A percentile compares a stretch with the other conserved stretches of the same genome.
Evolutionary conservation across 1,140 invertebrate genomes (phyloP).

Genomic region (Ctenoplectra terminalis): DNA sequence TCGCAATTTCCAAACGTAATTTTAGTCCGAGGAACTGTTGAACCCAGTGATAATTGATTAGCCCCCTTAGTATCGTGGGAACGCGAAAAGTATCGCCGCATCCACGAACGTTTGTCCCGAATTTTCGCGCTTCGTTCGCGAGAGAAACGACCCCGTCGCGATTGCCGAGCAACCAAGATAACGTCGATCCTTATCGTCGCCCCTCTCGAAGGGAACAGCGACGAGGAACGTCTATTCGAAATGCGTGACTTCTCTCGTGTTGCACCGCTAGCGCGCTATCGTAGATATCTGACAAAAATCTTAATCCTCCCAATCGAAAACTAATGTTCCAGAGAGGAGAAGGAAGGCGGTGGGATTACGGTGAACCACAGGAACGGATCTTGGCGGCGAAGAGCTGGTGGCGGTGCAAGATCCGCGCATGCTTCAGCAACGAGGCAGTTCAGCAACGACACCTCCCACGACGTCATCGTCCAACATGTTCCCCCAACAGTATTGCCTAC

Average conservation of each 20-base stretch:
- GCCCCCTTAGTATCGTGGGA: conserved; percentile 16
- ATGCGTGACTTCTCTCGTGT: neutral
- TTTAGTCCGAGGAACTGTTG: neutral
- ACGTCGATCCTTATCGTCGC: no score
- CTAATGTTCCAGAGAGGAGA: conserved; percentile 46
- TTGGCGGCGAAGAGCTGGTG: conserved; percentile 64
- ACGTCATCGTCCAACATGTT: conserved; percentile 83
- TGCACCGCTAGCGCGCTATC: no score
- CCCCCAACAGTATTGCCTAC: conserved; percentile 94
- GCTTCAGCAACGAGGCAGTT: conserved; percentile 76
- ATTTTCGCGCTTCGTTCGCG: neutral
- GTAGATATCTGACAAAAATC: no score
- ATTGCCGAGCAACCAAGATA: neutral
- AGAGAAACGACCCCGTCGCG: no score
- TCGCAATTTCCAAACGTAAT: conserved; percentile 19
- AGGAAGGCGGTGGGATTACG: conserved; percentile 45
- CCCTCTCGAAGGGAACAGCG: no score
- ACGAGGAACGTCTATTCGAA: neutral
- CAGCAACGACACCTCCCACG: conserved; percentile 64
- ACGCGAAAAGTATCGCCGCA: neutral
- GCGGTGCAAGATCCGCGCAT: conserved; percentile 75
- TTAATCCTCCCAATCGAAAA: no score
- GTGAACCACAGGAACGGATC: conserved; percentile 69
- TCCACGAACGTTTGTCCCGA: no score
- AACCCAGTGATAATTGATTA: conserved; percentile 23